Base-by-base conservation (phyloP, 2,113 vertebrate species). In the Ochotona curzoniae region DNA sequence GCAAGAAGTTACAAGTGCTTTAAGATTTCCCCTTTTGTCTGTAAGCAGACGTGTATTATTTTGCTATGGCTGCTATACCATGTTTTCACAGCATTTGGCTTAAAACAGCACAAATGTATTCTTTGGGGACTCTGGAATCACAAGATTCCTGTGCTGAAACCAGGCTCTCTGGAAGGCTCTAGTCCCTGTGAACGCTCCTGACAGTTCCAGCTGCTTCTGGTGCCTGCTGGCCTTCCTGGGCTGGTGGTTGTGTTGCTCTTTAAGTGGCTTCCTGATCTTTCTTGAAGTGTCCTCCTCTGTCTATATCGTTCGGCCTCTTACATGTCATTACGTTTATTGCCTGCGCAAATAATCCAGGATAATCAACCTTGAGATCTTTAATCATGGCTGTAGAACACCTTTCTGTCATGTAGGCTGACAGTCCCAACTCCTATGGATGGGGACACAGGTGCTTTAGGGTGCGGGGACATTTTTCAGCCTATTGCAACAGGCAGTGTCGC, bases 21-120 rank as follows among this genome's bases (percentile, higher is more conserved):
- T 51, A 75, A 75, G 81, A 21, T 63, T 3, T 91, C 76, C 30
- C 28, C 18, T 80, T 49, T 49, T 47, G 13, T 84, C 73, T 71
- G 7, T 89, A 67, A 74, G 20, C 18, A 25, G 73, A 66, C 25
- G 2, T 51, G 7, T 71, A 25, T 54, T 47, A 73, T 38, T 82
- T 75, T 80, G 10, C 54, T 81, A 2, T 30, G n/a, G 38, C 49
- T 54, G 17, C n/a, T 86, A 15, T 75, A 89, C 80, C 25, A 81
- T 15, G 61, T 81, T 74, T 30, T 61, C 18, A 26, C 4, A 32
- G 54, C 54, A 54, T 38, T 8, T 61, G 26, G 35, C 35, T 83
- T 79, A 47, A 64, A 35, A 94, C 71, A 57, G 26, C 23, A 60
- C 26, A 76, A 78, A 14, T 47, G 23, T 84, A 35, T 92, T 94